A percentile compares a stretch with the other conserved stretches of the same genome.
Evolutionary conservation across 2,797 vertebrate species (phyloP).

Genomic region (Pantherophis vulpinus): DNA sequence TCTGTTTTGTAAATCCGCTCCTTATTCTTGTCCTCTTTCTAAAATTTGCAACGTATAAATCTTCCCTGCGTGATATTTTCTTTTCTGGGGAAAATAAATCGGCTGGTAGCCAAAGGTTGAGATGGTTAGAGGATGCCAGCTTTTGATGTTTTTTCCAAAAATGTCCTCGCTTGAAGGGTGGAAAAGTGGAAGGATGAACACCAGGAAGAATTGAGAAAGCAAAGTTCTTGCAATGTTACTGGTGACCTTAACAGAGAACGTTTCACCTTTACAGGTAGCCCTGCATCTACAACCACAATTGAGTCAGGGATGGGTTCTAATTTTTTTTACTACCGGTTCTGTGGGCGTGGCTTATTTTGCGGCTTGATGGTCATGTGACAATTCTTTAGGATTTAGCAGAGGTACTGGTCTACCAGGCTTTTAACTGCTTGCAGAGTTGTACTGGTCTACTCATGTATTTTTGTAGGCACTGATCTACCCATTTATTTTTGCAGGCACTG

Average conservation of each 20-base stretch:
- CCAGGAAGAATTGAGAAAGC: neutral
- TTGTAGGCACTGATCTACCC: too few relatives aligned
- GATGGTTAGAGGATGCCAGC: slow-evolving; percentile 46
- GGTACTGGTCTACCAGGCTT: too few relatives aligned
- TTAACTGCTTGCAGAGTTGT: too few relatives aligned
- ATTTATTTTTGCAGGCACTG: too few relatives aligned
- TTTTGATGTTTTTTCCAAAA: slow-evolving; percentile 28
- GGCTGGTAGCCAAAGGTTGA: neutral
- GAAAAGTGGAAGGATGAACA: neutral
- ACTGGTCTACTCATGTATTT: too few relatives aligned
- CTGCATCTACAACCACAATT: neutral
- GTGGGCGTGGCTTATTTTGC: too few relatives aligned
- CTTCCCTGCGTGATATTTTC: slow-evolving; percentile 32
- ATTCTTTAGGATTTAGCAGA: too few relatives aligned
- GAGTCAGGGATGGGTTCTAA: too few relatives aligned
- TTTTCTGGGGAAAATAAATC: slow-evolving; percentile 42
- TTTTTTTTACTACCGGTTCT: too few relatives aligned
- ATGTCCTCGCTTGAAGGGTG: neutral
- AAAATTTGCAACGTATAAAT: slow-evolving; percentile 54
- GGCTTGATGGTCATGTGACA: too few relatives aligned
- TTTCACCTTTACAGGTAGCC: neutral
- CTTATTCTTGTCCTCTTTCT: slow-evolving; percentile 47
- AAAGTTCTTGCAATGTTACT: slow-evolving; percentile 34
- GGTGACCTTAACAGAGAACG: neutral
- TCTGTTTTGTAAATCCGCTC: slow-evolving; percentile 31